Base-by-base conservation (phyloP, 2,888 invertebrate species). In the Bursaphelenchus okinawaensis region DNA sequence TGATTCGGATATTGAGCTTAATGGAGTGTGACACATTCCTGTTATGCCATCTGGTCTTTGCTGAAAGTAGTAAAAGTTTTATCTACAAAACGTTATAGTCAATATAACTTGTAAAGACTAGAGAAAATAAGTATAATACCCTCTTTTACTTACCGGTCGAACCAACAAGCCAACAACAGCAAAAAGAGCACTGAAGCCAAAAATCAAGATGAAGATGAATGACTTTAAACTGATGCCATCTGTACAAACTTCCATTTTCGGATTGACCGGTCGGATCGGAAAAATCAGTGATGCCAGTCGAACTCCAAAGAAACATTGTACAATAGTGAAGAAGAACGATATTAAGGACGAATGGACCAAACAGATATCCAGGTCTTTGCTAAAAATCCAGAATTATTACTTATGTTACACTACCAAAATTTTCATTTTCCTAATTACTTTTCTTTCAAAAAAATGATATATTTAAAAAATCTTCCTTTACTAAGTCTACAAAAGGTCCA, bases 1-100 rank as follows among this genome's bases (percentile, higher is more conserved):
- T 3, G 26, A 26, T 4, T 27, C 16, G 12, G 3, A n/a, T 26
- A 54, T n/a, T 54, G 26, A 19, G 23, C 26, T 19, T n/a, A 26
- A 19, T 6, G 23, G 54, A 19, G 19, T 26, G 19, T 54, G 52
- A 59, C 60, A 59, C 12, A 59, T 55, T 12, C 60, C 60, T 4
- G 51, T 59, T 22, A 59, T 9, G n/a, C 60, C 60, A 19, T 59
- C 60, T 8, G 3, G 19, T 3, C 2, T 23, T 59, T 12, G 55
- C 60, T 59, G 54, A n/a, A 59, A 50, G 55, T 57, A 19, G 9
- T 3, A 7, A 1, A 16, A 12, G 3, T 40, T 12, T 40, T 16
- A 40, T 40, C n/a, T 12, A 40, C 40, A 40, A 40, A 12, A 40
- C 31, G 12, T 9, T 40, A 16, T 40, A 29, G 8, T 40, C 40